Conservation (phyloP, 2,113 vertebrate species). For the Nestor notabilis region DNA sequence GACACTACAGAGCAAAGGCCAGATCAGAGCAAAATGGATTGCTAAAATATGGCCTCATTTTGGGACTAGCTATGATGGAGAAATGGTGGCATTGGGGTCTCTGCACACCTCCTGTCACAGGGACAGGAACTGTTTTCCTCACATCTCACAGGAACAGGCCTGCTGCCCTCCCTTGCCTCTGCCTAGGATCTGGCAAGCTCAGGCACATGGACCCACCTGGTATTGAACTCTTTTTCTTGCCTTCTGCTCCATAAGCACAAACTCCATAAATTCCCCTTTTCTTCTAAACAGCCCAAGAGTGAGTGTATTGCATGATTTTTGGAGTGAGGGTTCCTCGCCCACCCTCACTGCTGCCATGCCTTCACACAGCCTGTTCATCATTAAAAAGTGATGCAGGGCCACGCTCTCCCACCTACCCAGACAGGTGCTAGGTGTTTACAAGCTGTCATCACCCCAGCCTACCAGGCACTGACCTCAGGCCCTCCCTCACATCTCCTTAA, state of each 20-base stretch:
- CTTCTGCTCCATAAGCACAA: neutral
- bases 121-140: neutral
- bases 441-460: neutral
- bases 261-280: neutral
- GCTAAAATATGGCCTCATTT: neutral
- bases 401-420: neutral
- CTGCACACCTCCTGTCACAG: fast-evolving
- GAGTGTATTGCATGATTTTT: neutral
- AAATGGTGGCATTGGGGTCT: neutral
- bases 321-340: neutral
- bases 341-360: neutral
- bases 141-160: neutral
- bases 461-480: neutral
- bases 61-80: neutral
- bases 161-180: neutral
- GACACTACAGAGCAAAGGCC: neutral
- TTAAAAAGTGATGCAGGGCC: neutral
- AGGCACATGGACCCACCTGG: neutral
- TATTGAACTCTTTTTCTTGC: neutral
- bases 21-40: neutral
- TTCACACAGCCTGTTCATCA: neutral
- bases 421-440: neutral
- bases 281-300: neutral
- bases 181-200: neutral
- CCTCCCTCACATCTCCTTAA: neutral